phyloP scores from a whole-genome alignment of 2,888 invertebrate genomes.

The Calameuta pallipes region DNA sequence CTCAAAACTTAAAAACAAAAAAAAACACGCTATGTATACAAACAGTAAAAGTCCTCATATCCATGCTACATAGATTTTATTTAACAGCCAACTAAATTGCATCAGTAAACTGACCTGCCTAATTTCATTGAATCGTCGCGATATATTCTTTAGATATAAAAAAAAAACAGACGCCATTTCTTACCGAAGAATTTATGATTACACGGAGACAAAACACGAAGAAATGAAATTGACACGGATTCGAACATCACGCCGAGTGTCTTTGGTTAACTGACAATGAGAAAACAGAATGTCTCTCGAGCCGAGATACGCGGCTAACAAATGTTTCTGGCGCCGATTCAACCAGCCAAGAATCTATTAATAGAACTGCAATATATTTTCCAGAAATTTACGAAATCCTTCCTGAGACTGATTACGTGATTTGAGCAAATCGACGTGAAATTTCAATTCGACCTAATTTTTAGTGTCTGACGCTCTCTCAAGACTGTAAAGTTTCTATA shows the following conservation, averaged over 20 bases:
- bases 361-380: neutral
- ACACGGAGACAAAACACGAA: neutral
- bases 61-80: neutral
- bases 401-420: neutral
- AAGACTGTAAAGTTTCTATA: neutral
- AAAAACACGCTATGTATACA: too few relatives aligned
- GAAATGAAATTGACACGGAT: neutral
- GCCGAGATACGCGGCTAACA: conserved; percentile 1
- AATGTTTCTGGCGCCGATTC: conserved; percentile 17
- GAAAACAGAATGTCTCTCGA: neutral
- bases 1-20: too few relatives aligned
- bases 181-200: neutral
- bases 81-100: neutral
- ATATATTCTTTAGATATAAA: neutral
- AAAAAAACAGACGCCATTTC: neutral
- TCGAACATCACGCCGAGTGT: neutral
- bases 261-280: neutral
- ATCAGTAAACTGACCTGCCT: neutral
- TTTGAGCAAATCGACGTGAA: neutral
- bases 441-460: neutral
- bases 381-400: conserved; percentile 3
- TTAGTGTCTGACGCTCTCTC: neutral
- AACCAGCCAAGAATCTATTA: neutral
- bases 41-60: neutral
- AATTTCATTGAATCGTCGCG: neutral